Evolutionary conservation across 2,113 vertebrate species (phyloP).

Genomic region (Caloenas nicobarica): DNA sequence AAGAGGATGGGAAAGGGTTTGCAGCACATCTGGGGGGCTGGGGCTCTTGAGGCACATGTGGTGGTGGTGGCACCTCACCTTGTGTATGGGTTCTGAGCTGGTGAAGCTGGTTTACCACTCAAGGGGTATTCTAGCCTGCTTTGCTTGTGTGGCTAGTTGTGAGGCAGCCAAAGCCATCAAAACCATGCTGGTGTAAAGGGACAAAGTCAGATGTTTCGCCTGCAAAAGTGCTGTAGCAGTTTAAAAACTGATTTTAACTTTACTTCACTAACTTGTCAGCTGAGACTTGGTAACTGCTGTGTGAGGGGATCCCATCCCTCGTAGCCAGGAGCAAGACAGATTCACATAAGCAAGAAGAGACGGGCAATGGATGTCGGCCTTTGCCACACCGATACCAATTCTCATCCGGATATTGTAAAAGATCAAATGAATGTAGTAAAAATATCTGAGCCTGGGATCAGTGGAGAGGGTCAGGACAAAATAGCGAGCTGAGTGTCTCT

Average conservation of each 20-base stretch:
- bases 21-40: background rate
- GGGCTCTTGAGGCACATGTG: accelerated
- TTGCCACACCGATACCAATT: background rate
- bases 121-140: background rate
- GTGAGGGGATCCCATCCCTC: background rate
- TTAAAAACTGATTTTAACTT: background rate
- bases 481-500: background rate
- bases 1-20: background rate
- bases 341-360: background rate
- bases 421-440: background rate
- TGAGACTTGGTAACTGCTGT: background rate
- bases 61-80: background rate
- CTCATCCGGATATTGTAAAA: background rate
- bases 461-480: background rate
- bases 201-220: background rate
- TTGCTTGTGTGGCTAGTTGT: background rate
- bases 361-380: background rate
- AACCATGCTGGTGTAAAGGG: background rate
- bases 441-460: background rate
- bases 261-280: background rate
- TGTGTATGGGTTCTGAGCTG: background rate
- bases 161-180: background rate
- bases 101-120: background rate
- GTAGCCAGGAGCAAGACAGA: background rate
- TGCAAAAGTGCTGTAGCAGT: background rate